These are phyloP conservation scores for Crocodylus rhombifer DNA, from an alignment of 2,797 vertebrate species.

Conservation along the genomic window DNA sequence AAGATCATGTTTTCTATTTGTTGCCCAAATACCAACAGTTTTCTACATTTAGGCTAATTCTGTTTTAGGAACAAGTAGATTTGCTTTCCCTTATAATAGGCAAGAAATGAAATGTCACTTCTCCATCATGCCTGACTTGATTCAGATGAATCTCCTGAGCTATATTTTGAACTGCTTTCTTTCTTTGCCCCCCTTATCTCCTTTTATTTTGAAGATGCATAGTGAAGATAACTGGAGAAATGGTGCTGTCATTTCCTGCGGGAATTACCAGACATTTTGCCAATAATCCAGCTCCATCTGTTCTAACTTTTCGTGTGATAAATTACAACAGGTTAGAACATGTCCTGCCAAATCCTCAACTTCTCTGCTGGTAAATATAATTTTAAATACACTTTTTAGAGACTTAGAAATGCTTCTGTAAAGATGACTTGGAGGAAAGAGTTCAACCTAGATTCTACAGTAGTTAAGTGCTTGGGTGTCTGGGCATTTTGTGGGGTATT, in stretches of 20 bases:
- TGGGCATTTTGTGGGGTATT: too few species aligned
- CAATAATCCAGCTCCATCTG: conserved; percentile 90
- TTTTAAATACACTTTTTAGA: conserved; percentile 35
- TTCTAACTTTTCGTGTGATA: conserved; percentile 94
- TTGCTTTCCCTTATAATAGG: rapidly evolving
- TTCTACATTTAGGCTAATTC: rapidly evolving
- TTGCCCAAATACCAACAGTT: background rate
- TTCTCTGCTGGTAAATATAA: conserved; percentile 93
- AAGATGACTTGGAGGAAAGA: background rate
- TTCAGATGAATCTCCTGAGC: rapidly evolving
- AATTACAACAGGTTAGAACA: conserved; percentile 96
- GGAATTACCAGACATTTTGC: conserved; percentile 98
- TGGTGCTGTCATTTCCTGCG: conserved; percentile 97
- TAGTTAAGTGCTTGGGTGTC: background rate
- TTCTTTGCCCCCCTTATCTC: background rate
- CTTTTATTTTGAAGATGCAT: conserved; percentile 86
- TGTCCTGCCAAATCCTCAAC: conserved; percentile 97
- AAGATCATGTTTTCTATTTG: background rate
- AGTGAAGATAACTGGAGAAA: conserved; percentile 97
- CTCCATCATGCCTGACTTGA: rapidly evolving
- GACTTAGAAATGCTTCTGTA: background rate
- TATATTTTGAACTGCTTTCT: background rate
- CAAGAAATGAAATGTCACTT: rapidly evolving
- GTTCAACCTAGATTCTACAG: background rate
- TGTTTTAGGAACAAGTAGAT: background rate